phyloP scores from a whole-genome alignment of 2,888 invertebrate genomes.

The Ophion ventricosus region DNA sequence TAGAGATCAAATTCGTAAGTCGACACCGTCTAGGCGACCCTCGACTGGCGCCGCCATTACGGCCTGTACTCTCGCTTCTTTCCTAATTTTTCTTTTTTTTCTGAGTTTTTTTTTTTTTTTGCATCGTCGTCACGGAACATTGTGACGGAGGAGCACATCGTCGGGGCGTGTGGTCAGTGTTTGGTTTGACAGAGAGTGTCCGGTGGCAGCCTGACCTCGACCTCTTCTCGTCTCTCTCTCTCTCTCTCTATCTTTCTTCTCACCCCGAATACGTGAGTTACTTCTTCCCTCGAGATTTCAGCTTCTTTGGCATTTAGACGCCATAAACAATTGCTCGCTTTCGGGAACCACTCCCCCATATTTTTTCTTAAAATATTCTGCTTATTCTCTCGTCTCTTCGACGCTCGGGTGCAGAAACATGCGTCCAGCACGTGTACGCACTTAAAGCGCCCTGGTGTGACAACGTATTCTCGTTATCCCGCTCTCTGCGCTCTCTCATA shows the following conservation, averaged over 20 bases:
- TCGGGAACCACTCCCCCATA: constrained; percentile 4
- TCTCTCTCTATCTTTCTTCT: no score
- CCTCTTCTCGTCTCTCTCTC: constrained; percentile 60
- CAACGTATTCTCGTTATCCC: constrained; percentile 56
- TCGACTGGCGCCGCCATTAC: constrained; percentile 48
- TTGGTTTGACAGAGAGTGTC: constrained; percentile 76
- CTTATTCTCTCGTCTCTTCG: constrained; percentile 56
- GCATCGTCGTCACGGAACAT: constrained; percentile 28
- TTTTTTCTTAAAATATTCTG: constrained; percentile 34
- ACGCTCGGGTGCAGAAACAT: constrained; percentile 71
- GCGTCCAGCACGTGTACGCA: constrained; percentile 74
- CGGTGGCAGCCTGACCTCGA: constrained; percentile 66
- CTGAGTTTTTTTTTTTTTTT: constrained; percentile 28
- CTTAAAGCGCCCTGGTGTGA: constrained; percentile 55
- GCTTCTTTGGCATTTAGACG: constrained; percentile 52
- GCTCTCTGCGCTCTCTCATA: not conserved
- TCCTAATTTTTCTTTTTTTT: not conserved
- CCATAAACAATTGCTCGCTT: constrained; percentile 60
- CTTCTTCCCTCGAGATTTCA: constrained; percentile 25
- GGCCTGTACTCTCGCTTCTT: constrained; percentile 34
- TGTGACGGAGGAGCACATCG: constrained; percentile 33
- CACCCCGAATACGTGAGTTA: constrained; percentile 14
- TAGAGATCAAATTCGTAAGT: constrained; percentile 73
- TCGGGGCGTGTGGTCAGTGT: constrained; percentile 76
- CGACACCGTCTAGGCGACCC: constrained; percentile 68